Base-by-base conservation (phyloP, 2,797 vertebrate genomes). In the Rhyacichthys aspro region DNA sequence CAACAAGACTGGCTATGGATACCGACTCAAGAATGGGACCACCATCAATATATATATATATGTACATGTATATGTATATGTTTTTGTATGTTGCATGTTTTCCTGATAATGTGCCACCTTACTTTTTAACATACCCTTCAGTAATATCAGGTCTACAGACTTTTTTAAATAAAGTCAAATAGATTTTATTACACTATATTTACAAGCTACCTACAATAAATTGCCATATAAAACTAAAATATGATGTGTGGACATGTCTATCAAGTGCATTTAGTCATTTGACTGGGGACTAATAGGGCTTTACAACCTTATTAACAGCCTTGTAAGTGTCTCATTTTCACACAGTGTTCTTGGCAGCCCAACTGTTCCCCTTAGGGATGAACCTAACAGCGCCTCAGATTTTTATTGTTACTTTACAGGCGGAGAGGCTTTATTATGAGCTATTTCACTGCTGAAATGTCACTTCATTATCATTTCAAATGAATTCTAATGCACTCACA, bases 371-470 rank as follows among this genome's bases (percentile, higher is more conserved):
- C 71, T 58, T 28, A 11, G 79, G 80, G 72, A 72, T 32, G 65
- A 64, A 70, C 69, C 59, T 59, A 56, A 76, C 65, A 60, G 74
- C 16, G 55, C 59, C 74, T 79, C 54, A 0, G 46, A 65, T 59
- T 86, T 83, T 76, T 79, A 89, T 72, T 83, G 71, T 82, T 78
- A 59, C 73, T 70, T 74, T 70, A 68, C 70, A 78, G 83, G 83
- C 82, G 70, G 76, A 69, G 66, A 61, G 66, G 55, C 55, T 86
- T 86, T 70, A 76, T 81, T 67, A 72, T 71, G 42, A 69, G 64
- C 58, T 39, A 69, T 69, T 83, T 75, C 59, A 43, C 74, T 16
- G 39, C 62, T 57, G 61, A 80, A 74, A 65, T 75, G 65, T 78
- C 67, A 48, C 62, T 65, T 82, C 44, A 63, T 82, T 79, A 68